Conservation (phyloP, 2,113 vertebrate species). For the Peromyscus californicus region DNA sequence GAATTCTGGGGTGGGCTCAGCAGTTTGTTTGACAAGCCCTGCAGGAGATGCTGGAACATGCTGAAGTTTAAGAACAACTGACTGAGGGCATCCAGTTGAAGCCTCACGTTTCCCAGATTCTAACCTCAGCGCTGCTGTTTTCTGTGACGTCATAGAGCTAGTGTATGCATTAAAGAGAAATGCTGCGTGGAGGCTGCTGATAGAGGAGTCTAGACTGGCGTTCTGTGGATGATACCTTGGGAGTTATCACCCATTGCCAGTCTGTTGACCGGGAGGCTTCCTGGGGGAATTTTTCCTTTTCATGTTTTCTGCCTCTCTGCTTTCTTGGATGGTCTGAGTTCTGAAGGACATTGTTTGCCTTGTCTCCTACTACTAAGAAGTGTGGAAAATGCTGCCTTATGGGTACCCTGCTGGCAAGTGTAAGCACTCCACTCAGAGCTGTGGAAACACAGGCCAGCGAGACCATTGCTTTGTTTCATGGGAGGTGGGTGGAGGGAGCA, state of each 20-base stretch:
- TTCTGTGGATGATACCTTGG: neutral
- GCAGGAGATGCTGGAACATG: neutral
- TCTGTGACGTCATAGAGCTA: neutral
- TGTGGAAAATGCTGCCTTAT: slow-evolving; percentile 29
- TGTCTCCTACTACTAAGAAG: neutral
- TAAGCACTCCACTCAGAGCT: neutral
- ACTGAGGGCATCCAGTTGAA: neutral
- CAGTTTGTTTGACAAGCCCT: neutral
- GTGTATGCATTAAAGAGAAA: neutral
- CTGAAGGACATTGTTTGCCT: neutral
- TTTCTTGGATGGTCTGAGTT: neutral
- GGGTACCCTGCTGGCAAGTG: neutral
- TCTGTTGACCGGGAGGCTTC: neutral
- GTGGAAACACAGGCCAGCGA: neutral
- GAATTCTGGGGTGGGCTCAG: neutral
- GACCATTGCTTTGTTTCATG: slow-evolving; percentile 29
- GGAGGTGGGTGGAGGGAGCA: neutral
- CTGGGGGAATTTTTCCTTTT: neutral
- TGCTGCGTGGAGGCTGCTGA: neutral
- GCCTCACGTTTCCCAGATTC: neutral
- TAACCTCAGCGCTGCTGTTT: neutral
- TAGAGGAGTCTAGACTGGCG: neutral
- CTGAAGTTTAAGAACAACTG: neutral
- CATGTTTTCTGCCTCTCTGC: neutral
- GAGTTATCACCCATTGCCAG: neutral